Conservation (phyloP, 1,140 invertebrate genomes). For the Aphis gossypii region DNA sequence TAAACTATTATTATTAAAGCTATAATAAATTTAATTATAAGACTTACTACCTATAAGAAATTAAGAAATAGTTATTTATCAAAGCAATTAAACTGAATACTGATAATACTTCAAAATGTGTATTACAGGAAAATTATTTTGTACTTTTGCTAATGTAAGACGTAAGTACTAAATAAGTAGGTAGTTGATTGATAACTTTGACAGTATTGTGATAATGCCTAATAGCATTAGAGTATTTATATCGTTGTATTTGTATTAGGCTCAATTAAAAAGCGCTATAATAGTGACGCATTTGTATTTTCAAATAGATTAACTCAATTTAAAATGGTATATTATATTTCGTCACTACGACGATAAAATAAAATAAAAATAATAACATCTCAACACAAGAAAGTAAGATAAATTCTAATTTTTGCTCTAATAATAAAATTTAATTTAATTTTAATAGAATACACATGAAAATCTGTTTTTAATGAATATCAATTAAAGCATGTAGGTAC, state of each 20-base stretch:
- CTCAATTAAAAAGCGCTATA: no score
- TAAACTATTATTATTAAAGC: not conserved
- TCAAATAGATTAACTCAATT: not conserved
- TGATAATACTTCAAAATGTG: not conserved
- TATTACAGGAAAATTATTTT: not conserved
- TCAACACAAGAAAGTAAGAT: not conserved
- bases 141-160: not conserved
- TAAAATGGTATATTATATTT: not conserved
- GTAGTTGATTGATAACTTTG: not conserved
- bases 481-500: not conserved
- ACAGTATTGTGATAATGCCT: not conserved
- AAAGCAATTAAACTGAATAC: no score
- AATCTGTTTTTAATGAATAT: not conserved
- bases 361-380: not conserved
- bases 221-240: not conserved
- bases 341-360: not conserved
- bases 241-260: not conserved
- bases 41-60: no score
- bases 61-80: no score
- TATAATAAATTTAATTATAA: not conserved
- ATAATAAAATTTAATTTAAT: not conserved
- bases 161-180: not conserved
- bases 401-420: not conserved
- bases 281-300: not conserved
- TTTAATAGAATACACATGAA: not conserved